phyloP scores from a whole-genome alignment of 2,797 vertebrate genomes.

The Stomatorhinus walkeri region DNA sequence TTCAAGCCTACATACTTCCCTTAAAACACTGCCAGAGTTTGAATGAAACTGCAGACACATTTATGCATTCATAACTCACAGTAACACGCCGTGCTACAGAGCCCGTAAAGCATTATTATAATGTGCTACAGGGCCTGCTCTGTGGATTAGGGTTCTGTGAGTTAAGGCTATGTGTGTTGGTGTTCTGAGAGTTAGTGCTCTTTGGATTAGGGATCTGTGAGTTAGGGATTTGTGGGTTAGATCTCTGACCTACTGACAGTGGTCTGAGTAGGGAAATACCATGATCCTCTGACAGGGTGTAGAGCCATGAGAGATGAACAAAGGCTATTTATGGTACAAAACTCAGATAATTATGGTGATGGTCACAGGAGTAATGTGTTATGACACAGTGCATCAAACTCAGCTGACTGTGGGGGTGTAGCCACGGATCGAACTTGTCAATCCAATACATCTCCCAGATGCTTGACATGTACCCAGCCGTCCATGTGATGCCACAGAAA shows the following conservation, averaged over 20 bases:
- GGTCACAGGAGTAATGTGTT: background rate
- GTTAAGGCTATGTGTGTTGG: background rate
- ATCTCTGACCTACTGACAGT: background rate
- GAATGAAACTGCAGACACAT: background rate
- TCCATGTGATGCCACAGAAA: background rate
- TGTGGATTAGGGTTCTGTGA: background rate
- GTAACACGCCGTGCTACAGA: background rate
- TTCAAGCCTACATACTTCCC: background rate
- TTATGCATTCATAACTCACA: background rate
- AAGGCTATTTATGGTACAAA: background rate
- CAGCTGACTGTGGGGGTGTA: background rate
- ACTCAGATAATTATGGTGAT: background rate
- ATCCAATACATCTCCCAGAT: background rate
- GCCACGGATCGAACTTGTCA: background rate
- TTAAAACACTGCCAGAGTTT: background rate
- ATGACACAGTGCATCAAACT: background rate
- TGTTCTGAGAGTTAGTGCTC: background rate
- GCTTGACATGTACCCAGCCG: background rate
- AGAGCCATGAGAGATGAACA: background rate
- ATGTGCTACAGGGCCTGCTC: background rate
- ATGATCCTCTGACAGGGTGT: background rate
- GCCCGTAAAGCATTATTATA: background rate
- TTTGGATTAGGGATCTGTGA: background rate
- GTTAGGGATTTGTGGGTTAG: background rate
- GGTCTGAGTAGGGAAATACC: background rate